A percentile compares a stretch with the other conserved stretches of the same genome.
Conservation (phyloP, 1,140 invertebrate genomes). For the Drosophila parabipectinata region DNA sequence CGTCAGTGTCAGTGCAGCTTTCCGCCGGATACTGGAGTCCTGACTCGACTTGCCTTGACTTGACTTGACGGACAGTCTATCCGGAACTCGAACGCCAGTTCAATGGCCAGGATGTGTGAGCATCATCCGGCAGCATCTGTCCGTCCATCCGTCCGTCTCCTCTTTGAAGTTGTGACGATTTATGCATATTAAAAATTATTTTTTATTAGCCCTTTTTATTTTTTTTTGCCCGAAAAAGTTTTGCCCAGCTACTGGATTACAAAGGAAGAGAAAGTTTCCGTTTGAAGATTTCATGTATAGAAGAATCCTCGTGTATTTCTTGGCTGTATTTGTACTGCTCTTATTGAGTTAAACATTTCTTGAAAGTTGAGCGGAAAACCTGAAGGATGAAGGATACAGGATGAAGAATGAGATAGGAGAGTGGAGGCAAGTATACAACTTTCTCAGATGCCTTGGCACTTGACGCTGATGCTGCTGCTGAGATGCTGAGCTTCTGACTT, state of each 20-base stretch:
- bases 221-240: constrained; percentile 44
- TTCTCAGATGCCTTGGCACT: constrained; percentile 32
- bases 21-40: constrained; percentile 13
- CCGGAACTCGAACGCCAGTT: not conserved
- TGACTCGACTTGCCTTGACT: not conserved
- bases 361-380: constrained; percentile 31
- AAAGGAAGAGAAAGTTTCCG: constrained; percentile 50
- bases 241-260: constrained; percentile 47
- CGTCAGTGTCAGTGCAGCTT: constrained; percentile 18
- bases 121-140: constrained; percentile 17
- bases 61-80: constrained; percentile 18
- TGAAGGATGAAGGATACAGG: constrained; percentile 1
- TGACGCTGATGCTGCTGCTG: constrained; percentile 27
- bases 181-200: constrained; percentile 72
- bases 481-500: constrained; percentile 1
- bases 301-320: constrained; percentile 14
- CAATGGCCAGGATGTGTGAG: constrained; percentile 29
- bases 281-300: constrained; percentile 59
- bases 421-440: constrained; percentile 19
- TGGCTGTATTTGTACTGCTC: constrained; percentile 65
- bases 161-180: constrained; percentile 54
- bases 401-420: not conserved
- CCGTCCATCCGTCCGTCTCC: not conserved
- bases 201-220: constrained; percentile 56
- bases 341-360: constrained; percentile 79